Evolutionary conservation across 2,797 vertebrate genomes (phyloP), one percentile per base, ranked within the genome.

Genomic region (Merluccius polli): DNA sequence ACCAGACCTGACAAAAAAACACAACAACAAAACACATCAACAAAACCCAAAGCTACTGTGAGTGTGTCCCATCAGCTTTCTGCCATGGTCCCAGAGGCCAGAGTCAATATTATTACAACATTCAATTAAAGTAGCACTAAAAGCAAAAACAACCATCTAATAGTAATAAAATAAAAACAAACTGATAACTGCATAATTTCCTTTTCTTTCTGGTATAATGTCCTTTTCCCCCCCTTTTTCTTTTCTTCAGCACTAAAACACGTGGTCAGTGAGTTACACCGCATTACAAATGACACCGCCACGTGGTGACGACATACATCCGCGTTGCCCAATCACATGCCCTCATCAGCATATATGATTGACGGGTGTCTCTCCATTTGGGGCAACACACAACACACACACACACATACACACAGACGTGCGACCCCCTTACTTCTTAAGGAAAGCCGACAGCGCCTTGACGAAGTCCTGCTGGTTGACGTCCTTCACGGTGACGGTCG

Each of bases 381-480:
- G 21, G 52, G 7, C 21, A 59, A 59, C 21, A 24, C 3, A 35
- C 18, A 48, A 48, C 8, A 21, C 52, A 2, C 52, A 59, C n/a
- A 59, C n/a, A 48, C 8, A 21, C 52, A 2, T 21, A 59, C n/a
- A 59, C n/a, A 59, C 5, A n/a, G 0, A 65, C 8, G 31, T 5
- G 15, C 31, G 0, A 9, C 68, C 24, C 13, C 90, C 95, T 94
- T 72, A 97, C 96, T 97, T 97, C 77, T 98, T 97, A 79, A 98
- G 95, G 89, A 98, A 97, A 27, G 96, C 96, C 63, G 95, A 93
- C 84, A 98, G 91, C 71, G 97, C 97, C 87, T 94, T 90, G 89
- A 98, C 97, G 80, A 98, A 98, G 88, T 98, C 97, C 93, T 98
- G 97, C 95, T 98, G 97, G 93, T 98, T 98, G 78, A 98, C 96